phyloP scores from a whole-genome alignment of 2,888 invertebrate species.

The Mactromeris polynyma region DNA sequence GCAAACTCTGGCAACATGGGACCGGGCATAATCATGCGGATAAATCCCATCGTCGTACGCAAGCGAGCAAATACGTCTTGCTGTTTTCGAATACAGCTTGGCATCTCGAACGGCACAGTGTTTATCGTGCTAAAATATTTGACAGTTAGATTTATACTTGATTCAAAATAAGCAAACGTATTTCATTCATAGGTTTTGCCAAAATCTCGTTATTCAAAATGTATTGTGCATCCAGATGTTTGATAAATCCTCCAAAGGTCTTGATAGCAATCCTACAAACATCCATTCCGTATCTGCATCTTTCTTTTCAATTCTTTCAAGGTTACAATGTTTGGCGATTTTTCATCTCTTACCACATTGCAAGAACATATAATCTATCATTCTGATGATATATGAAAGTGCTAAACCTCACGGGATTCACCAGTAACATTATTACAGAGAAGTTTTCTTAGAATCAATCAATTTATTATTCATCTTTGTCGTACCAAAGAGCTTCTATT shows the following conservation, averaged over 20 bases:
- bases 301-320: neutral
- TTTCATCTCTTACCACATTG: conserved; percentile 1
- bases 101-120: too few relatives aligned
- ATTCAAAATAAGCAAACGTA: too few relatives aligned
- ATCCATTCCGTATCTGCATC: neutral
- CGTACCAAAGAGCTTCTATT: neutral
- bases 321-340: neutral
- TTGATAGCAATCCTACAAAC: neutral
- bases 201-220: neutral
- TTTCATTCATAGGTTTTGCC: neutral
- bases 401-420: neutral
- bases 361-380: conserved; percentile 3
- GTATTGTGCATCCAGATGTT: neutral
- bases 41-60: too few relatives aligned
- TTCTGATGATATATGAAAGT: conserved; percentile 7
- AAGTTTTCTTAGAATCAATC: conserved; percentile 22
- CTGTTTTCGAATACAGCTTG: too few relatives aligned
- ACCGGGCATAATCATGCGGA: too few relatives aligned
- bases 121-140: too few relatives aligned
- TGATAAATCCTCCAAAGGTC: neutral
- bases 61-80: too few relatives aligned
- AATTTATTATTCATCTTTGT: conserved; percentile 17
- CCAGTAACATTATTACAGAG: conserved; percentile 14
- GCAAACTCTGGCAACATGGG: too few relatives aligned
- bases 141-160: too few relatives aligned